Base-by-base conservation (phyloP, 2,113 vertebrate genomes). In the Paradisaea rubra region DNA sequence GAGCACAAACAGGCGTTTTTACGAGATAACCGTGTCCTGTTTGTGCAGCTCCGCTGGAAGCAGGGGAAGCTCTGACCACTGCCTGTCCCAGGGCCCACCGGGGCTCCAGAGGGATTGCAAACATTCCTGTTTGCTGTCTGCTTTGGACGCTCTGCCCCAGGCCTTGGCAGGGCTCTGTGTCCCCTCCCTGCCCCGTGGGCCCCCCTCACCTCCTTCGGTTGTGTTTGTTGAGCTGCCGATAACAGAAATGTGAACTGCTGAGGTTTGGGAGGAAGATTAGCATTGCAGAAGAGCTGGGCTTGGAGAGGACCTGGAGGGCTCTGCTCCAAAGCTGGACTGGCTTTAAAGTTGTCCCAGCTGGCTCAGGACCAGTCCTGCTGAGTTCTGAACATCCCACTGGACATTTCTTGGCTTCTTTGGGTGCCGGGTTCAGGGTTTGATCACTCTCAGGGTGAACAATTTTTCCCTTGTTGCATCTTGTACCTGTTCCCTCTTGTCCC, bases 11-110 rank as follows among this genome's bases (percentile, higher is more conserved):
- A 17, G 11, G 49, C 3, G 1, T 76, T 94, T 86, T 72, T 28
- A n/a, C 7, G 6, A 44, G 81, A 60, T 47, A 89, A 33, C 86
- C 4, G 0, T 5, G 74, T 89, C 87, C 87, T 83, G 91, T 89
- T 87, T 70, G 54, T 64, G 74, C 78, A 76, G 89, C 83, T 41
- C 83, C 16, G 69, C 78, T 85, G 84, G 78, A 47, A 74, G 61
- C 4, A 22, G 45, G 42, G 70, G 84, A 8, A 77, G 17, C 72
- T 73, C 47, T 50, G 66, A 11, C 18, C n/a, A 0, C 41, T 33
- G 6, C 61, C 72, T 1, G 1, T 33, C 59, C 84, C 11, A 35
- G 70, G 87, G 70, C 66, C 31, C 64, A 0, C 25, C 3, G 78
- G 10, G n/a, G 0, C 47, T 76, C 91, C 12, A 0, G 6, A 7